Percentiles rank a stretch among this genome's conserved stretches.
Evolutionary conservation across 2,113 vertebrate species (phyloP).

Genomic region (Anser brachyrhynchus): DNA sequence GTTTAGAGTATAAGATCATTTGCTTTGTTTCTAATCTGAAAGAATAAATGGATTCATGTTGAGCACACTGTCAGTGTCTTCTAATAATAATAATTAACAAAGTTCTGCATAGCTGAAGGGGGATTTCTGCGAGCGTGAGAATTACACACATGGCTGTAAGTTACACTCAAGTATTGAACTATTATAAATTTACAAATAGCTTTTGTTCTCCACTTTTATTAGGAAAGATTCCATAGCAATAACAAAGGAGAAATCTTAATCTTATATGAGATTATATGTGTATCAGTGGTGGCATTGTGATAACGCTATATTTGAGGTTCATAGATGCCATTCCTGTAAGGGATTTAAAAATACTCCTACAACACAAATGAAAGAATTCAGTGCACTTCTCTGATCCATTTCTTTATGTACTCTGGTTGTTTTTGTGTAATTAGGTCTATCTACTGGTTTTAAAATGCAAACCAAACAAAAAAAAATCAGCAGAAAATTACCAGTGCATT

Average conservation of each 20-base stretch:
- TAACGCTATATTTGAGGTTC: neutral
- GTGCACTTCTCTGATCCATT: accelerated
- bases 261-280: neutral
- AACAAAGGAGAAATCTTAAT: neutral
- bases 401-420: neutral
- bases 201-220: neutral
- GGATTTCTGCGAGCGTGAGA: neutral
- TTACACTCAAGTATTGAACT: neutral
- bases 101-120: neutral
- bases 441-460: neutral
- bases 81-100: neutral
- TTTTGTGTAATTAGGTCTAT: neutral
- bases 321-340: neutral
- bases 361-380: neutral
- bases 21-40: neutral
- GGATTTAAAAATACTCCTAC: neutral
- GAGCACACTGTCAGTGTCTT: neutral
- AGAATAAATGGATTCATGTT: neutral
- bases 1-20: constrained; percentile 60
- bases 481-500: neutral
- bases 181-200: neutral
- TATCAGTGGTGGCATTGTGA: neutral
- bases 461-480: neutral
- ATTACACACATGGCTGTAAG: neutral
- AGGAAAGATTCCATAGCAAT: neutral